These are phyloP conservation scores for Tetragnatha montana DNA, from an alignment of 2,888 invertebrate genomes.

Conservation along the genomic window DNA sequence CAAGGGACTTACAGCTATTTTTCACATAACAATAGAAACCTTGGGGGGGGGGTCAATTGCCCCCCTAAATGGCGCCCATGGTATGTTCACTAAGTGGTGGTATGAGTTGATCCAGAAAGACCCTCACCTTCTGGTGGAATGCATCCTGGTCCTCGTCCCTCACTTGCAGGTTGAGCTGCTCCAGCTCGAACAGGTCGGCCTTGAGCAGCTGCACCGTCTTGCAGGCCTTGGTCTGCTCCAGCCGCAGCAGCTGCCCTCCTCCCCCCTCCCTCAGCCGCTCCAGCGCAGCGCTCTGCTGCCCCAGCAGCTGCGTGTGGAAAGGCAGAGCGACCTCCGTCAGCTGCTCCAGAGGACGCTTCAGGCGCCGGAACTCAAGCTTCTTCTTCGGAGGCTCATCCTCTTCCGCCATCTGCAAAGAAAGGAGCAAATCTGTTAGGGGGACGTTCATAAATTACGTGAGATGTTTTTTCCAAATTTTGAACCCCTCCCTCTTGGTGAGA, in stretches of 20 bases:
- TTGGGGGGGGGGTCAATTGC: too few relatives aligned
- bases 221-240: slow-evolving; percentile 60
- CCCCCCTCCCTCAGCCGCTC: slow-evolving; percentile 25
- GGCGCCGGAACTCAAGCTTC: slow-evolving; percentile 52
- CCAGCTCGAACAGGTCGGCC: slow-evolving; percentile 58
- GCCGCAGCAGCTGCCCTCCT: background rate
- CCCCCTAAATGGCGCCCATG: too few relatives aligned
- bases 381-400: background rate
- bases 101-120: too few relatives aligned
- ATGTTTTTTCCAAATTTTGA: too few relatives aligned
- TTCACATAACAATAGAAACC: too few relatives aligned
- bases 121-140: slow-evolving; percentile 25
- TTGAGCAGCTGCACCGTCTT: slow-evolving; percentile 57
- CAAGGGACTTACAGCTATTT: too few relatives aligned
- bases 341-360: slow-evolving; percentile 30
- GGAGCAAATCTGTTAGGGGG: too few relatives aligned
- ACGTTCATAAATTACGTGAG: too few relatives aligned
- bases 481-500: too few relatives aligned
- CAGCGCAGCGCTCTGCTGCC: slow-evolving; percentile 44
- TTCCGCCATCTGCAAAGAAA: too few relatives aligned
- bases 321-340: slow-evolving; percentile 53
- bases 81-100: too few relatives aligned
- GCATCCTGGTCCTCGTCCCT: slow-evolving; percentile 38
- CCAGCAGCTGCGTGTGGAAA: slow-evolving; percentile 38
- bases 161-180: slow-evolving; percentile 49